A percentile compares a stretch with the other conserved stretches of the same genome.
Conservation (phyloP, 1,140 invertebrate species). For the Sitophilus oryzae region DNA sequence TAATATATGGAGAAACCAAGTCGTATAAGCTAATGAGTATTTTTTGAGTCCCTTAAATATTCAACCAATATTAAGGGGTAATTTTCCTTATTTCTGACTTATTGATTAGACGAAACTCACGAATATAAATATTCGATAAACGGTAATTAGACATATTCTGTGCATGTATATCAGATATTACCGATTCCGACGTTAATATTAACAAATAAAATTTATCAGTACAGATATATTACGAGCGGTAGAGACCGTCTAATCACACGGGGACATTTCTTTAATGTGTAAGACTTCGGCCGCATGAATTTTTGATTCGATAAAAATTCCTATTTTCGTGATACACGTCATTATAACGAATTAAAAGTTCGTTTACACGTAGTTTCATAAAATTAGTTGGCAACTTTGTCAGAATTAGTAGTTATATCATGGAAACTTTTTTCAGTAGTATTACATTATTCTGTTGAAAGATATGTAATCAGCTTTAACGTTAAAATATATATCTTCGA, state of each 20-base stretch:
- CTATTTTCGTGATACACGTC: not conserved
- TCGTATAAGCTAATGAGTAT: too few relatives aligned
- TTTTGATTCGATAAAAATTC: not conserved
- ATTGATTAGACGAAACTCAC: not conserved
- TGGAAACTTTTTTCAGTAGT: too few relatives aligned
- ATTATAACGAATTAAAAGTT: not conserved
- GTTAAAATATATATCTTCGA: too few relatives aligned
- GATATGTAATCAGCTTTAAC: too few relatives aligned
- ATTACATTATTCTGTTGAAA: too few relatives aligned
- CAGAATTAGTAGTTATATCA: too few relatives aligned
- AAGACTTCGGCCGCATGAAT: not conserved
- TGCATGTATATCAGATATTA: slow-evolving; percentile 6
- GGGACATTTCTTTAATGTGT: not conserved
- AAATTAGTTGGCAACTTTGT: too few relatives aligned
- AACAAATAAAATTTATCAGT: slow-evolving; percentile 5
- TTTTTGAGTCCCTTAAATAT: too few relatives aligned
- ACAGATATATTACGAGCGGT: slow-evolving; percentile 8
- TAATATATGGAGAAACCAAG: too few relatives aligned
- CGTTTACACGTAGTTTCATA: not conserved
- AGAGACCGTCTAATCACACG: slow-evolving; percentile 12
- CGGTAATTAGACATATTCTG: not conserved
- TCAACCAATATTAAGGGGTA: too few relatives aligned
- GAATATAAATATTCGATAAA: not conserved
- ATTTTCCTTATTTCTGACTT: not conserved
- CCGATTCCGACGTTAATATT: slow-evolving; percentile 13